Percentiles rank a stretch among this genome's conserved stretches.
These are phyloP conservation scores for Disparrhopalites patrizii DNA, from an alignment of 2,888 invertebrate genomes.

Conservation along the genomic window DNA sequence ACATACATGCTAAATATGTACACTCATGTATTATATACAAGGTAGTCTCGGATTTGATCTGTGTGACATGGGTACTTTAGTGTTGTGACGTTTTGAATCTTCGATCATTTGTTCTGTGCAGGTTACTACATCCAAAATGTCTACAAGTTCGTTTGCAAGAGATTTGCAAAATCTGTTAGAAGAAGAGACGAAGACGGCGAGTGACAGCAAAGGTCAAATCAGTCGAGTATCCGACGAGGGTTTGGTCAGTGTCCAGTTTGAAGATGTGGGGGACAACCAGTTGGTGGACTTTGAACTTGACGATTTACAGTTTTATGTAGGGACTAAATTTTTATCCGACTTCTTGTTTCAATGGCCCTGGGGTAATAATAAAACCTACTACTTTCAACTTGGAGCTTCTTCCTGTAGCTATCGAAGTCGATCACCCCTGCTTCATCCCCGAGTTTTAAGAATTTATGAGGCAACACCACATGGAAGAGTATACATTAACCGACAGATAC, in stretches of 20 bases:
- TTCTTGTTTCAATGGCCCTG: neutral
- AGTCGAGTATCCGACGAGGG: neutral
- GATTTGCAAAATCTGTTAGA: neutral
- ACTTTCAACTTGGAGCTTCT: no score
- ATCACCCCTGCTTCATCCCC: neutral
- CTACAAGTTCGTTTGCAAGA: neutral
- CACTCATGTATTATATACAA: no score
- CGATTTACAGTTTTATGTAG: conserved; percentile 4
- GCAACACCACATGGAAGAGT: conserved; percentile 7
- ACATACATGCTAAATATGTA: no score
- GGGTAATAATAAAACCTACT: no score
- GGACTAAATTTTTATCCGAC: neutral
- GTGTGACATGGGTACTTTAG: no score
- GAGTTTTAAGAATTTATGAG: neutral
- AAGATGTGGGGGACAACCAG: neutral
- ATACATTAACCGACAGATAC: conserved; percentile 2
- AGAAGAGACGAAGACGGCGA: neutral
- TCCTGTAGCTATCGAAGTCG: neutral
- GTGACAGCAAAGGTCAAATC: neutral
- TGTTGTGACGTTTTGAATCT: no score
- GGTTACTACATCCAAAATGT: no score
- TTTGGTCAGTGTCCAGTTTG: neutral
- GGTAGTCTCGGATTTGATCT: no score
- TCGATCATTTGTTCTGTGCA: no score
- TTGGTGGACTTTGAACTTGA: neutral